Base-by-base conservation (phyloP, 2,797 vertebrate genomes). In the Diplodus sargus region DNA sequence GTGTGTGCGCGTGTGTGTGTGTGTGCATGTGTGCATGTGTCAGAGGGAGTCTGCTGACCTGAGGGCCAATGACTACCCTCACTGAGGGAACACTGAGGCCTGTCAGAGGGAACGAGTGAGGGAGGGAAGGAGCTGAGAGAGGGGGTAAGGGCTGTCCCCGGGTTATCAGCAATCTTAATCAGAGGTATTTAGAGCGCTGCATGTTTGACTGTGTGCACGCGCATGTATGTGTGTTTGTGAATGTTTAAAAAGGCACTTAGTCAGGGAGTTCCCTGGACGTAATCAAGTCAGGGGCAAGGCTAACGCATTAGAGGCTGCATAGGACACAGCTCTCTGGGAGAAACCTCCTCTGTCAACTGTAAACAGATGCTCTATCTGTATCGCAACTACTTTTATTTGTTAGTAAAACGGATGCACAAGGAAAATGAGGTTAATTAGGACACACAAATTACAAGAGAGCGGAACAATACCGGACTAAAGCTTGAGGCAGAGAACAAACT, bases 211-310 rank as follows among this genome's bases (percentile, higher is more conserved):
- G 11, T 59, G 66, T 63, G 42, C 67, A 22, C 67, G 22, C 12
- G 39, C 10, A 9, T 39, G 52, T 23, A 9, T 39, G n/a, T 64
- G 64, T 71, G 12, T 73, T 53, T 62, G 71, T 10, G 78, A 72
- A 39, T 81, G 51, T 75, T 79, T 72, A 43, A 86, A 86, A 78
- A 83, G 66, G 51, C 73, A 68, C 70, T 88, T 82, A 84, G 83
- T 83, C 66, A 81, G 86, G 84, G 85, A 90, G 83, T 87, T 86
- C 85, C 82, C 89, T 79, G 4, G 54, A 78, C 74, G 76, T 61
- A 88, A 82, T 78, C 49, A 83, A 57, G 76, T 22, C 42, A 76
- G 69, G 51, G 71, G 74, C 63, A 58, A 60, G 58, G 63, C 51
- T 76, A 45, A 69, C 17, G 39, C 76, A 57, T 79, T 68, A 76